These are phyloP conservation scores for Melanotaenia trifasciata DNA, from an alignment of 2,797 vertebrate genomes.

Conservation along the genomic window DNA sequence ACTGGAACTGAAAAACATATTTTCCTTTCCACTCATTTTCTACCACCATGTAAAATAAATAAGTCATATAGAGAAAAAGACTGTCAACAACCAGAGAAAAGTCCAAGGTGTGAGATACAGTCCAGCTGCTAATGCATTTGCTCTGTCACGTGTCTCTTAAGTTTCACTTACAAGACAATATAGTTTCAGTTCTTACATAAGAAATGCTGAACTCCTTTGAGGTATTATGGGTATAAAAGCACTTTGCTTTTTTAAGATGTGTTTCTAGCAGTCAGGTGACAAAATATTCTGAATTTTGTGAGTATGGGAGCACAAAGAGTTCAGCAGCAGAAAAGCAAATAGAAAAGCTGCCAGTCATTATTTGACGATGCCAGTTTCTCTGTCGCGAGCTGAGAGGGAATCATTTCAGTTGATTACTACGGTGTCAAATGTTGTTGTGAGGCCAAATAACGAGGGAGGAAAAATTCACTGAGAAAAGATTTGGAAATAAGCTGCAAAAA, in stretches of 20 bases:
- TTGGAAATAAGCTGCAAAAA: constrained; percentile 10
- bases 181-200: constrained; percentile 52
- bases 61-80: constrained; percentile 65
- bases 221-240: constrained; percentile 11
- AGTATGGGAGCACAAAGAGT: constrained; percentile 30
- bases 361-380: constrained; percentile 48
- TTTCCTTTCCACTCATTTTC: constrained; percentile 39
- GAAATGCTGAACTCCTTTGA: constrained; percentile 14
- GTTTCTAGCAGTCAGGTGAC: constrained; percentile 26
- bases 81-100: constrained; percentile 46
- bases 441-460: constrained; percentile 59
- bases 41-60: constrained; percentile 65
- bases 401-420: constrained; percentile 69
- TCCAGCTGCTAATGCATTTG: constrained; percentile 60
- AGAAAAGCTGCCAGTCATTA: constrained; percentile 50
- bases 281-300: constrained; percentile 33
- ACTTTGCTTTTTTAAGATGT: constrained; percentile 22
- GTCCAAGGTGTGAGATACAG: constrained; percentile 37
- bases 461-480: constrained; percentile 45
- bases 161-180: constrained; percentile 37
- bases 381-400: constrained; percentile 53
- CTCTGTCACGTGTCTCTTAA: constrained; percentile 32
- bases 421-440: constrained; percentile 71
- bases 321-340: constrained; percentile 69
- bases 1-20: constrained; percentile 24